Evolutionary conservation across 64 coral and sea anemone species (phyloP).

Genomic region (Platygyra sinensis): DNA sequence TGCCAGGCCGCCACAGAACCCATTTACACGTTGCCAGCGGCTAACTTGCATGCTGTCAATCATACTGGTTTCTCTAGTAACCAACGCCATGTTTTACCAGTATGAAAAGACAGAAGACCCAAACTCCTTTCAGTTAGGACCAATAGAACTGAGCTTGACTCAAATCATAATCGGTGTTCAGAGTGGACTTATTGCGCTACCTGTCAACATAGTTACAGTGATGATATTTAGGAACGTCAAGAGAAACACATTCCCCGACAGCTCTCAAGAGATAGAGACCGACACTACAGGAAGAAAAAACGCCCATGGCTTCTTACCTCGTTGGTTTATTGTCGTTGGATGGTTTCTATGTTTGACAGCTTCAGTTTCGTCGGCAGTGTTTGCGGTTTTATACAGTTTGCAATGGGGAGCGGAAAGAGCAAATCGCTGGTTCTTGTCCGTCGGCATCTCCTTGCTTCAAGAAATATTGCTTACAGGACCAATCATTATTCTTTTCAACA

Average conservation of each 20-base stretch:
- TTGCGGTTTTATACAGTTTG: slow-evolving; percentile 78
- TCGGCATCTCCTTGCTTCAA: slow-evolving; percentile 59
- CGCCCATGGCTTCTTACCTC: slow-evolving; percentile 54
- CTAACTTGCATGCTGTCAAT: slow-evolving; percentile 76
- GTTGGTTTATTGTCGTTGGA: slow-evolving; percentile 57
- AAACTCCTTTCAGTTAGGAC: slow-evolving; percentile 62
- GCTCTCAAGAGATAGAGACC: background rate
- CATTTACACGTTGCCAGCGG: slow-evolving; percentile 80
- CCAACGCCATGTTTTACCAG: slow-evolving; percentile 80
- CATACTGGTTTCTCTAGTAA: slow-evolving; percentile 58
- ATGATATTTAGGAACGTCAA: slow-evolving; percentile 71
- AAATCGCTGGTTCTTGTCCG: slow-evolving; percentile 72
- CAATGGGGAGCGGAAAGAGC: slow-evolving; percentile 82
- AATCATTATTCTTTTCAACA: slow-evolving; percentile 54
- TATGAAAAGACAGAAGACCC: slow-evolving; percentile 6
- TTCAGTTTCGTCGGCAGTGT: slow-evolving; percentile 38
- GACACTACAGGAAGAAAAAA: background rate
- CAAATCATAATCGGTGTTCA: slow-evolving; percentile 83
- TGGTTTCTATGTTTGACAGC: slow-evolving; percentile 73
- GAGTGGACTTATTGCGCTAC: slow-evolving; percentile 67
- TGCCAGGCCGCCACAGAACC: slow-evolving; percentile 59
- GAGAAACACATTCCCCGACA: background rate
- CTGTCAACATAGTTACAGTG: slow-evolving; percentile 62
- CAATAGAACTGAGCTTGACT: slow-evolving; percentile 60
- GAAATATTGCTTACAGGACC: slow-evolving; percentile 75